Evolutionary conservation across 2,888 invertebrate species (phyloP), one percentile per base, ranked within the genome.

Genomic region (Mimas tiliae): DNA sequence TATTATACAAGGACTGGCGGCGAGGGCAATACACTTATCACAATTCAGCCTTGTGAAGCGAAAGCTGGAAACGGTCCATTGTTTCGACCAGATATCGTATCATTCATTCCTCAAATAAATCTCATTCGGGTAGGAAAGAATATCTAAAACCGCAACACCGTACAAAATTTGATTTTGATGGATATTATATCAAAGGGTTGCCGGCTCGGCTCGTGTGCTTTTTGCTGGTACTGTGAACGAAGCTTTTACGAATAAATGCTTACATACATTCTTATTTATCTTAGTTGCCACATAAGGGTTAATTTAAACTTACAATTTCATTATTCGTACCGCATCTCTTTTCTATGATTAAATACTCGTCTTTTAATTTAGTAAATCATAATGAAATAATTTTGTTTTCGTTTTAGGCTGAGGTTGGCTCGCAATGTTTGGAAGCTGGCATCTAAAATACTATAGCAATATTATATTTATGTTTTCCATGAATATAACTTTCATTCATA

Each of bases 31-130:
- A 55, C 58, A 42, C 65, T 42, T 65, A 62, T 62, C 62, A 65
- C 65, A 65, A 65, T 65, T 65, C 69, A 72, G 68, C 72, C 75
- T 76, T 74, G 75, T 68, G 53, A 64, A 75, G 72, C 71, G 76
- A 79, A 80, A 80, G 76, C 76, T 77, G 58, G 70, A 78, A 79
- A 76, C 66, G 68, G 66, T 69, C 74, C 63, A 82, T 83, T 84
- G 79, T 82, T 66, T 67, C 62, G 71, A 74, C 69, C 72, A 55
- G 74, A 75, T 83, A 82, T 78, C 75, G 79, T 76, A 78, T 77
- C 71, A 69, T 67, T 73, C 72, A 75, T 72, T 67, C 58, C 63
- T 63, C 73, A 71, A 76, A 77, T 81, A 73, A 74, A 77, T 74
- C 74, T 75, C 75, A 73, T 80, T n/a, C 81, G 77, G 68, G 52